A percentile compares a stretch with the other conserved stretches of the same genome.
These are phyloP conservation scores for Dasysyrphus tricinctus DNA, from an alignment of 2,888 invertebrate genomes.

Conservation along the genomic window DNA sequence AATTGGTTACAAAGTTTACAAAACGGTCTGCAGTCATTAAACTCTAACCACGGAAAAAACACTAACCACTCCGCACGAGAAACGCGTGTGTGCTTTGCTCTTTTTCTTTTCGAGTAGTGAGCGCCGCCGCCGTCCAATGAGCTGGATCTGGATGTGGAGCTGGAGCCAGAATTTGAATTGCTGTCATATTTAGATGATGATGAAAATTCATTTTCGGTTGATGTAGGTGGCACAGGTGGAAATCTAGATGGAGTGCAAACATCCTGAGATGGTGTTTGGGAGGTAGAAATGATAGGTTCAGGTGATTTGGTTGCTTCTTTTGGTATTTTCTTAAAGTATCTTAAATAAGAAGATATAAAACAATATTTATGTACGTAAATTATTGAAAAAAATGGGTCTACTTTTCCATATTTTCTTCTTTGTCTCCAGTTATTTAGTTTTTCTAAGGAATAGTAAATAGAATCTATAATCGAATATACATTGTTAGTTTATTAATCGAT, in stretches of 20 bases:
- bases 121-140: background rate
- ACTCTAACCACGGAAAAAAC: background rate
- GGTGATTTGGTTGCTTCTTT: background rate
- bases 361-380: too few species aligned
- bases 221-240: background rate
- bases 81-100: background rate
- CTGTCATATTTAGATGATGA: background rate
- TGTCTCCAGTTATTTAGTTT: too few species aligned
- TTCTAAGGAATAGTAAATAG: too few species aligned
- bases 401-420: too few species aligned
- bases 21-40: background rate
- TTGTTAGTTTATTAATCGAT: too few species aligned
- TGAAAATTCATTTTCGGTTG: background rate
- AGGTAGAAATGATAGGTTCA: background rate
- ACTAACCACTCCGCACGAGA: background rate
- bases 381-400: too few species aligned
- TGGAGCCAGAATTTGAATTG: background rate
- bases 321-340: background rate
- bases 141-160: background rate
- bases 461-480: too few species aligned
- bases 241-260: background rate
- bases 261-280: background rate
- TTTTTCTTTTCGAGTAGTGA: background rate
- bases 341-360: background rate
- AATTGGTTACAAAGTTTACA: background rate